Evolutionary conservation across 2,888 invertebrate genomes (phyloP), one percentile per base, ranked within the genome.

Genomic region (Xestoiulus laeticollis): DNA sequence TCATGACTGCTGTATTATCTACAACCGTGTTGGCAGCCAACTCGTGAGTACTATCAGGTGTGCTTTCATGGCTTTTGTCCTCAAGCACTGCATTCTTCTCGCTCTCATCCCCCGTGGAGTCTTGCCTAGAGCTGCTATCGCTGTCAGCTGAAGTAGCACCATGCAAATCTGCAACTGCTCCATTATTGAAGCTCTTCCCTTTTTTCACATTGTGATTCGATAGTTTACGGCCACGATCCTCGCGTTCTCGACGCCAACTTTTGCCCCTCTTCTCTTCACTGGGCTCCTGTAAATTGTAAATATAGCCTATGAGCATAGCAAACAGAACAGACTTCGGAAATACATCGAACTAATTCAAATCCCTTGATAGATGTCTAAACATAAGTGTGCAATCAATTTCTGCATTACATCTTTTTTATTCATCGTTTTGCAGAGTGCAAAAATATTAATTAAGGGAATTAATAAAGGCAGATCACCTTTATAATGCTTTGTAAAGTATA

Each of bases 201-300:
- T 48, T 48, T 48, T 48, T 48, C 48, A 48, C 48, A 48, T 48
- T 48, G 48, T 48, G 85, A n/a, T 43, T 44, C 16, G 44, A 85
- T 12, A 43, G 32, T 38, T 43, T 85, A 8, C 89, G 87, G 5
- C 89, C 89, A 22, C 90, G 87, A 38, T 89, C 89, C 89, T 90
- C 90, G 12, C 90, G 87, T 32, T 90, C 90, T 48, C 90, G 88
- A 43, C 89, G 89, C 90, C 90, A 90, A 88, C 90, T 90, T 85
- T 90, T 90, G 10, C 90, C 90, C 38, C 88, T 33, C 59, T 87
- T 86, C 87, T 90, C 90, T n/a, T 87, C 85, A 86, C 85, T 38
- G 33, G 38, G 30, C 14, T 38, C 43, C 43, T 85, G n/a, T 68
- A 68, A 68, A 26, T 26, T 85, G n/a, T 68, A 68, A 68, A 26